A percentile compares a stretch with the other conserved stretches of the same genome.
Conservation (phyloP, 1,140 invertebrate species). For the Sinella curviseta region DNA sequence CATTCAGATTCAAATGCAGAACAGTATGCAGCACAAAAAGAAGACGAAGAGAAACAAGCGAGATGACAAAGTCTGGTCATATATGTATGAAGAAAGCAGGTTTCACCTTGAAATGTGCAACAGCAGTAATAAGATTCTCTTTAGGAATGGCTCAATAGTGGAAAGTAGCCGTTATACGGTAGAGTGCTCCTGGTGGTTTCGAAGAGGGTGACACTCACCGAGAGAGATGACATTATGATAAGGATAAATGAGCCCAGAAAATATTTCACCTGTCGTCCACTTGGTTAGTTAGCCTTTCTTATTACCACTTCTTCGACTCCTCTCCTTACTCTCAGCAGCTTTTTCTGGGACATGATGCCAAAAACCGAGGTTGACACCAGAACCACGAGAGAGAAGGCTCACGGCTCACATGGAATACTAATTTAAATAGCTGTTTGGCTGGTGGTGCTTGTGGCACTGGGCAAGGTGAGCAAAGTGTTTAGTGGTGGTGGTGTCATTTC, state of each 20-base stretch:
- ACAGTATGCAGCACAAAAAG: not conserved
- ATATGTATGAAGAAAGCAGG: conserved; percentile 14
- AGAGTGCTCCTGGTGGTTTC: conserved; percentile 14
- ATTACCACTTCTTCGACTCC: not conserved
- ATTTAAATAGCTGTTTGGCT: not conserved
- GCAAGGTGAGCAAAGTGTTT: too few species aligned
- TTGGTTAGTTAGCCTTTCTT: not conserved
- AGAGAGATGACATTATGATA: conserved; percentile 27
- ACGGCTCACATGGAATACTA: conserved; percentile 21
- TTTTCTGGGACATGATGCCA: too few species aligned
- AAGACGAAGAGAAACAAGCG: not conserved
- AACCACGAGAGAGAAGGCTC: too few species aligned
- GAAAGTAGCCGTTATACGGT: not conserved
- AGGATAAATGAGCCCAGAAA: conserved; percentile 23
- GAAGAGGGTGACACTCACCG: conserved; percentile 13
- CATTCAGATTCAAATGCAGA: not conserved
- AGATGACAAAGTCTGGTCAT: not conserved
- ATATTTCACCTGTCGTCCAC: not conserved
- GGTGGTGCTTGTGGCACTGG: too few species aligned
- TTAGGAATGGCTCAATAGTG: too few species aligned
- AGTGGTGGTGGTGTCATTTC: too few species aligned
- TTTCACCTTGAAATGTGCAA: not conserved
- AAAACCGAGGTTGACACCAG: too few species aligned
- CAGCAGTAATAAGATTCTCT: too few species aligned
- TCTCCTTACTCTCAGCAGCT: not conserved